A percentile compares a stretch with the other conserved stretches of the same genome.
Conservation (phyloP, 1,140 invertebrate species). For the Varroa destructor region DNA sequence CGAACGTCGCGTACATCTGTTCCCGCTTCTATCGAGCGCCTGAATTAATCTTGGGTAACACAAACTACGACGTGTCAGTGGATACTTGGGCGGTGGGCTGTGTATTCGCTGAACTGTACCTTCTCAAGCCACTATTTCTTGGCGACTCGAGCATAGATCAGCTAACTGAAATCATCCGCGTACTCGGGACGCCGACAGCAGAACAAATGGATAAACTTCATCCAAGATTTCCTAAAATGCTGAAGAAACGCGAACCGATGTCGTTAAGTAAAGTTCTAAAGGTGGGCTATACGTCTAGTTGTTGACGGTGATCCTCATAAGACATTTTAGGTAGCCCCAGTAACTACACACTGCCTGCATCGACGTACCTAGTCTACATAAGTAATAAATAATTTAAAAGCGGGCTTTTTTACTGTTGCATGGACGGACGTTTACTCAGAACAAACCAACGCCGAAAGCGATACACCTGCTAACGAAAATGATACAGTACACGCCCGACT, state of each 20-base stretch:
- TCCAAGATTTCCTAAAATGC: slow-evolving; percentile 2
- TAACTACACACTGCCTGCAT: too few species aligned
- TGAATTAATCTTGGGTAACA: slow-evolving; percentile 96
- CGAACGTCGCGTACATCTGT: slow-evolving; percentile 99
- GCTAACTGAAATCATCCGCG: slow-evolving; percentile 97
- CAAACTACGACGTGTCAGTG: slow-evolving; percentile 56
- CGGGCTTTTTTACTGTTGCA: too few species aligned
- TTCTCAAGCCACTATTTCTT: slow-evolving; percentile 95
- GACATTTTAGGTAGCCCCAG: too few species aligned
- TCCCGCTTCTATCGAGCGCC: slow-evolving; percentile 95
- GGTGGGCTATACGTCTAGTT: too few species aligned
- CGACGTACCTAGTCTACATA: too few species aligned
- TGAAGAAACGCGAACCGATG: slow-evolving; percentile 17
- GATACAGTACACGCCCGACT: slow-evolving; percentile 31
- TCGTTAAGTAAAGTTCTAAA: neutral
- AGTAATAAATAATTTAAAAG: too few species aligned
- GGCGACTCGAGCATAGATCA: slow-evolving; percentile 97
- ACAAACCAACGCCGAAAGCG: neutral
- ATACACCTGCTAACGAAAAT: slow-evolving; percentile 30
- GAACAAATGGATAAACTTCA: slow-evolving; percentile 63
- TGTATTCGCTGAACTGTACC: slow-evolving; percentile 85
- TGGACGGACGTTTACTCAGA: too few species aligned
- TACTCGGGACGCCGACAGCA: slow-evolving; percentile 89
- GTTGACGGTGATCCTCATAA: too few species aligned
- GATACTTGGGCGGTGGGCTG: slow-evolving; percentile 96